Base-by-base conservation (phyloP, 2,888 invertebrate genomes). In the Troilus luridus region DNA sequence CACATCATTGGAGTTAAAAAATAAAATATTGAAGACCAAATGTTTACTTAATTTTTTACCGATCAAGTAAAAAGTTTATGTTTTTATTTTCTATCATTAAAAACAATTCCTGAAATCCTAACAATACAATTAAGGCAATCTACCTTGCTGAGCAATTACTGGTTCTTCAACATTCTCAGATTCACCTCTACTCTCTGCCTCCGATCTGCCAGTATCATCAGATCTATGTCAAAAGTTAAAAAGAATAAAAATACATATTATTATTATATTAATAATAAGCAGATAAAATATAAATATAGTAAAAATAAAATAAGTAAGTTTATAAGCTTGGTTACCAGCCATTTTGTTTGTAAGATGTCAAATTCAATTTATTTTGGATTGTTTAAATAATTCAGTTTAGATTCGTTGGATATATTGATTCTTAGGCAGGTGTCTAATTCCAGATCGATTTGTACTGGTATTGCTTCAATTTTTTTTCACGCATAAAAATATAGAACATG, bases 131-230 rank as follows among this genome's bases (percentile, higher is more conserved):
- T 19, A 17, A 41, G 27, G 41, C 41, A 77, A 67, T 21, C n/a
- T 89, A 91, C 91, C 85, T 72, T 54, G 93, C 91, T 41, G 92
- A 9, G 93, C 93, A 27, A 94, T 94, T 81, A 94, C 93, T 11
- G 94, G 94, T 91, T 95, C 95, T 92, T 95, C 95, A 14, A 94
- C 94, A 58, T 93, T 94, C 92, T 94, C 94, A 8, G 94, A 93
- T 92, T 95, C 95, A 6, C 94, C 94, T 21, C 95, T 94, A 91
- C 94, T 94, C 93, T 95, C 95, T 62, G 94, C 94, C 92, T 96
- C 95, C 2, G 95, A 95, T 92, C 95, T 94, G 90, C 96, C 96
- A 93, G 96, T 96, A 92, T 97, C 97, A 94, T 98, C 98, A 0
- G 97, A 97, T 92, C 97, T 95, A 58, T 85, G 56, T 77, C 91